Evolutionary conservation across 1,140 invertebrate species (phyloP).

Genomic region (Drosophila melanica): DNA sequence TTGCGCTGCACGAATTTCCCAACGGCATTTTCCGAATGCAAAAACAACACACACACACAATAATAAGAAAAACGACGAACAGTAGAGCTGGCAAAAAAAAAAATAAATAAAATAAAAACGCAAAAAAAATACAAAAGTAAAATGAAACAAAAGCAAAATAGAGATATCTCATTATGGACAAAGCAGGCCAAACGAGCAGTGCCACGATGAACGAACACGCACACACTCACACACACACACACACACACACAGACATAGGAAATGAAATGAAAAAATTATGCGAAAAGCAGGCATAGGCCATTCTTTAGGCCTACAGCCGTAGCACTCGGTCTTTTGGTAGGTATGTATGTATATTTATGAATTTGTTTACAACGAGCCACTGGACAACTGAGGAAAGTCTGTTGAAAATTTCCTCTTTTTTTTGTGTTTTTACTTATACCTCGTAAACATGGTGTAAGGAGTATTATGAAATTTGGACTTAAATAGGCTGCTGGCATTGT

Average conservation of each 20-base stretch:
- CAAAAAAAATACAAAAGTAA: conserved; percentile 58
- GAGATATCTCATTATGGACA: conserved; percentile 82
- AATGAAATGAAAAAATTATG: conserved; percentile 82
- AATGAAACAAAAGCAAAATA: conserved; percentile 80
- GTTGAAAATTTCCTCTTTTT: conserved; percentile 24
- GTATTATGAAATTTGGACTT: background rate
- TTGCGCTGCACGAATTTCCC: conserved; percentile 68
- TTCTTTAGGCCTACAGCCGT: conserved; percentile 24
- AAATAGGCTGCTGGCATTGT: no score
- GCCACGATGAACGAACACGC: conserved; percentile 11
- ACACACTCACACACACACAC: conserved; percentile 6
- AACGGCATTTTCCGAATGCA: conserved; percentile 72
- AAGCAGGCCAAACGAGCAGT: conserved; percentile 62
- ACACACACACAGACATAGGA: conserved; percentile 28
- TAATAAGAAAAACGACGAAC: conserved; percentile 23
- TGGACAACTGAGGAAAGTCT: conserved; percentile 37
- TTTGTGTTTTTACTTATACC: background rate
- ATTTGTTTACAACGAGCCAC: conserved; percentile 72
- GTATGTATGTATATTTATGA: conserved; percentile 53
- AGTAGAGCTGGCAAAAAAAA: conserved; percentile 24
- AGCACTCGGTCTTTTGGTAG: background rate
- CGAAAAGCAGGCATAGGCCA: conserved; percentile 44
- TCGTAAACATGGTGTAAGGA: background rate
- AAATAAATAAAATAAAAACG: conserved; percentile 27
- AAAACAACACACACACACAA: conserved; percentile 64